Evolutionary conservation across 2,888 invertebrate species (phyloP).

Genomic region (Ptilodon capucinus): DNA sequence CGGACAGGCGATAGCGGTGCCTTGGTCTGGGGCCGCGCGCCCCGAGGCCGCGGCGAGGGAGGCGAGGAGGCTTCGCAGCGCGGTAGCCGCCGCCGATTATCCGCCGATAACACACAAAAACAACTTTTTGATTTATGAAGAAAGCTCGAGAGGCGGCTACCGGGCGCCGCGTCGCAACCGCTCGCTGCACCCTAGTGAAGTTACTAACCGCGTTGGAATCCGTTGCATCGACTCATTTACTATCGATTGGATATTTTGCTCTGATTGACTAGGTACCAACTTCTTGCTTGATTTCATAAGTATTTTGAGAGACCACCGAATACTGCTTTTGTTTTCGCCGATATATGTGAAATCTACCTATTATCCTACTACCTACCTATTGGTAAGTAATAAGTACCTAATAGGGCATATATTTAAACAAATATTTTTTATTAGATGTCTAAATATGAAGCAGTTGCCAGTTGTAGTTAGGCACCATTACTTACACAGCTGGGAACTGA

Average conservation of each 20-base stretch:
- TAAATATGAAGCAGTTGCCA: no score
- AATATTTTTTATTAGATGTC: no score
- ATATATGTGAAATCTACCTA: no score
- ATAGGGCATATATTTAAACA: no score
- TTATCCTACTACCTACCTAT: no score
- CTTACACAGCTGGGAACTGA: no score
- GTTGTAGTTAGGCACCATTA: no score
- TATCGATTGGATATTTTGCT: background rate
- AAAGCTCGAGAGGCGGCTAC: conserved; percentile 74
- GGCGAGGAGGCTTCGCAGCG: conserved; percentile 44
- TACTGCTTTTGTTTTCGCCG: no score
- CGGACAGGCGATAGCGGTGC: conserved; percentile 37
- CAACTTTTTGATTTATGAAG: conserved; percentile 81
- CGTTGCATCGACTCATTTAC: conserved; percentile 6
- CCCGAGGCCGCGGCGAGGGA: conserved; percentile 22
- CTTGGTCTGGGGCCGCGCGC: conserved; percentile 13
- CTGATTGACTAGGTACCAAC: background rate
- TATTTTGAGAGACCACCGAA: no score
- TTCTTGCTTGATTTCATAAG: no score
- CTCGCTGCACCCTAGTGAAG: conserved; percentile 52
- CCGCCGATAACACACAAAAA: conserved; percentile 77
- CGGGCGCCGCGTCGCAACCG: conserved; percentile 57
- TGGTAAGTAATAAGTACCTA: no score
- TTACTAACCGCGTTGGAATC: conserved; percentile 14
- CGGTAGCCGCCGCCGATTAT: conserved; percentile 77